phyloP scores from a whole-genome alignment of 2,888 invertebrate genomes.

The Volucella inflata region DNA sequence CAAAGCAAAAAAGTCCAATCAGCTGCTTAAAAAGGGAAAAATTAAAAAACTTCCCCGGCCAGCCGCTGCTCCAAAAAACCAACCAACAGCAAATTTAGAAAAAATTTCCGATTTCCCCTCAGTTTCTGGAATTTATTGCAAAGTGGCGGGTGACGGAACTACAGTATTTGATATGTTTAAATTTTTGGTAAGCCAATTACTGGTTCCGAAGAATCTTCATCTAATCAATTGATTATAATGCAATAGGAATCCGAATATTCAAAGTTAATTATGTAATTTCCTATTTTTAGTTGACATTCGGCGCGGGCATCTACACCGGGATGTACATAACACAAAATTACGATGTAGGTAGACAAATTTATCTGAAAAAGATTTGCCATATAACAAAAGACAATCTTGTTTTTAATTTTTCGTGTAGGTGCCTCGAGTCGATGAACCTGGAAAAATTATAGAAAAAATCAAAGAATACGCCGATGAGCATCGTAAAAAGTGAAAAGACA shows the following conservation, averaged over 20 bases:
- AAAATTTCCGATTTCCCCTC: constrained; percentile 33
- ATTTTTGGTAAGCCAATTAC: constrained; percentile 80
- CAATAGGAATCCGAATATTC: constrained; percentile 4
- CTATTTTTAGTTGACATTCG: constrained; percentile 86
- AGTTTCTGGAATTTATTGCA: constrained; percentile 78
- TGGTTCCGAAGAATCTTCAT: neutral
- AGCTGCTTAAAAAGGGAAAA: constrained; percentile 29
- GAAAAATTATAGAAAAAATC: constrained; percentile 88
- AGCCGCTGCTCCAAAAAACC: constrained; percentile 45
- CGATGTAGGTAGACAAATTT: constrained; percentile 85
- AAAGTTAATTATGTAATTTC: constrained; percentile 68
- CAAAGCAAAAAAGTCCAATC: constrained; percentile 23
- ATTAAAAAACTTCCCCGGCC: neutral
- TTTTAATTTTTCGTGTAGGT: constrained; percentile 85
- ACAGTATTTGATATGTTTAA: constrained; percentile 81
- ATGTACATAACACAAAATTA: constrained; percentile 90
- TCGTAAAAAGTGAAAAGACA: constrained; percentile 84
- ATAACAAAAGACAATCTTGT: constrained; percentile 22
- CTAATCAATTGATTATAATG: constrained; percentile 8
- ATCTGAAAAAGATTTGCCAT: neutral
- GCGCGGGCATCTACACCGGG: constrained; percentile 89
- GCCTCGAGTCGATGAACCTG: constrained; percentile 93
- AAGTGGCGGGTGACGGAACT: constrained; percentile 80
- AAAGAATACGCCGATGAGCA: constrained; percentile 87
- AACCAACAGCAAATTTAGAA: constrained; percentile 4